Base-by-base conservation (phyloP, 2,797 vertebrate genomes). In the Pseudochaenichthys georgianus region DNA sequence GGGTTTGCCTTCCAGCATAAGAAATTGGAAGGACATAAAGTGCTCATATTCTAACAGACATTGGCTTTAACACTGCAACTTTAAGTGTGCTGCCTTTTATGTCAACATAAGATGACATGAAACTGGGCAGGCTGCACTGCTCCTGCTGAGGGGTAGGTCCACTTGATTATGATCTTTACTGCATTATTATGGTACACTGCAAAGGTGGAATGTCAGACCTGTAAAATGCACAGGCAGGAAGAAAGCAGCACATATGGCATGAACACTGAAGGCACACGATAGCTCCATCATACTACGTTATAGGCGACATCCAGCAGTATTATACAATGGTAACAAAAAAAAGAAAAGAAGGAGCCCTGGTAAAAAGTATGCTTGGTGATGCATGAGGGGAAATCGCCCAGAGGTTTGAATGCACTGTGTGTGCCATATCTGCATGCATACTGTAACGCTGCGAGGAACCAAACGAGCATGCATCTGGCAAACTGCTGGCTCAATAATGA, bases 141-240 rank as follows among this genome's bases (percentile, higher is more conserved):
- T 80, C 73, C 59, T 47, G 21, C 43, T 78, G 53, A 70, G 79
- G 58, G 83, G 23, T 51, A 70, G 66, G 85, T 82, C 55, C 79
- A 76, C 60, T 80, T 53, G 87, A 90, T 91, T 87, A 68, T 77
- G 74, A 93, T 89, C 86, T 92, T 86, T 87, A 91, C 79, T 81
- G 89, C 86, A 65, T 86, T 89, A 69, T 87, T 86, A 84, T 85
- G 88, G 77, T 79, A 83, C 74, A 80, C 85, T 88, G 92, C 87
- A 90, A 92, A 90, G 83, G 84, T 88, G 91, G 91, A 89, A 91
- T 90, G 88, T 71, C 74, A 84, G 86, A 91, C 87, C 77, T 88
- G 87, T 89, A 90, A 87, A 92, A 47, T 50, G 46, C 81, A 87
- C 81, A 87, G 70, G 77, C 77, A 90, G 75, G 71, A 81, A 84